Evolutionary conservation across 2,888 invertebrate species (phyloP), one percentile per base, ranked within the genome.

Genomic region (Chironomus riparius): DNA sequence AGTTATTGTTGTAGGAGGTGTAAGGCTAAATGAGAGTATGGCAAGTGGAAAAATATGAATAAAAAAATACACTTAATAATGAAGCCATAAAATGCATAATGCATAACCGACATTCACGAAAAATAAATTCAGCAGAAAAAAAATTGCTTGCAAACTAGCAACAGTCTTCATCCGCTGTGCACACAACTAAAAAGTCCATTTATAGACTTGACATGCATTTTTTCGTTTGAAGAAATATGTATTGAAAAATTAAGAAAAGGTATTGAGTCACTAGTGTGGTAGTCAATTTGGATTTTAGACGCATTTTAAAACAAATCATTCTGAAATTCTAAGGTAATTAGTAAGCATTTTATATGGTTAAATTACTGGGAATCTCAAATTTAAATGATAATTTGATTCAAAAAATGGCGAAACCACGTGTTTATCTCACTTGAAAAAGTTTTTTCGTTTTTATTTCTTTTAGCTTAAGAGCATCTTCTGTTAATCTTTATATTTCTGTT

Each of bases 91-190:
- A 56, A 18, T 15, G 15, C n/a, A 56, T 56, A 18, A 18, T 56
- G 56, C 56, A 18, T 56, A 56, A 56, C 15, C 18, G 56, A 56
- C 7, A 18, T 56, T 56, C 56, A 56, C 38, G 10, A 38, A 38
- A 38, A 38, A 10, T 38, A 38, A 38, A 38, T 38, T 38, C 10
- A 10, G 38, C 10, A 38, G 18, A 56, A 21, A 38, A 38, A 38
- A 38, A 38, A 38, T 38, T 38, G 38, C 10, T 38, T 2, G 38
- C 38, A 70, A 10, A 47, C 70, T 18, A n/a, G 47, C 47, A 47
- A 47, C 70, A 47, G 18, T 70, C 70, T 70, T 48, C 70, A 48
- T 48, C 70, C 65, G 65, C 65, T 65, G 15, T 18, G 18, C 56
- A 56, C 15, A 22, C 68, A 22, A 38, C 38, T 38, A 38, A 38